Evolutionary conservation across 2,797 vertebrate species (phyloP).

Genomic region (Periophthalmus magnuspinnatus): DNA sequence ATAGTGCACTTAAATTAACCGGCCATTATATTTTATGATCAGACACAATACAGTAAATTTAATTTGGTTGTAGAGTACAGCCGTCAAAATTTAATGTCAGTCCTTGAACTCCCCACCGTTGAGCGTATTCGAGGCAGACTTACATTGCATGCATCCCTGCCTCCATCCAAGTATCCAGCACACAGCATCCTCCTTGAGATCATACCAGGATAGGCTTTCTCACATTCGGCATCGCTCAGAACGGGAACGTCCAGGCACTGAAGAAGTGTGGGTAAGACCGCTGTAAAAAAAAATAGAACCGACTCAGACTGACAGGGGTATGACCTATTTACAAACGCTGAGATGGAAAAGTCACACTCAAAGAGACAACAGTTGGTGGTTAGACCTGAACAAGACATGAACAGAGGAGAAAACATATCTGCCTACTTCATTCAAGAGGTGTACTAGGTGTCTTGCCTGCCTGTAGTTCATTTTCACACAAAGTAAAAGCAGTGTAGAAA

Average conservation of each 20-base stretch:
- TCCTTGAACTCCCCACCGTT: too few species aligned
- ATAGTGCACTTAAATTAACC: too few species aligned
- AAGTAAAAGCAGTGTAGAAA: too few species aligned
- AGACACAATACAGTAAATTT: too few species aligned
- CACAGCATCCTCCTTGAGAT: constrained; percentile 78
- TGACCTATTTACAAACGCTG: neutral
- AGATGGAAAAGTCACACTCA: neutral
- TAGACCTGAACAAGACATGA: neutral
- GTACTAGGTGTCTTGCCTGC: too few species aligned
- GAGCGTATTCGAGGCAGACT: constrained; percentile 20
- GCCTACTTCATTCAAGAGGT: neutral
- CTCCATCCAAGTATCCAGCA: constrained; percentile 73
- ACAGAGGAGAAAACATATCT: neutral
- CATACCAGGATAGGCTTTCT: constrained; percentile 70
- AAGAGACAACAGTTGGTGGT: neutral
- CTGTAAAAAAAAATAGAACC: constrained; percentile 31
- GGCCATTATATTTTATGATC: too few species aligned
- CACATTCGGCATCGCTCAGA: constrained; percentile 51
- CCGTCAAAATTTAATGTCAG: too few species aligned
- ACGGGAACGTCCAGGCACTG: constrained; percentile 73
- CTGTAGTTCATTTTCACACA: too few species aligned
- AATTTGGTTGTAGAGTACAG: too few species aligned
- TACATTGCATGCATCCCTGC: constrained; percentile 74
- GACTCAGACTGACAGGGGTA: neutral
- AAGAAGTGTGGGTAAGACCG: constrained; percentile 52